Evolutionary conservation across 2,888 invertebrate genomes (phyloP), one percentile per base, ranked within the genome.

Genomic region (Carabus problematicus): DNA sequence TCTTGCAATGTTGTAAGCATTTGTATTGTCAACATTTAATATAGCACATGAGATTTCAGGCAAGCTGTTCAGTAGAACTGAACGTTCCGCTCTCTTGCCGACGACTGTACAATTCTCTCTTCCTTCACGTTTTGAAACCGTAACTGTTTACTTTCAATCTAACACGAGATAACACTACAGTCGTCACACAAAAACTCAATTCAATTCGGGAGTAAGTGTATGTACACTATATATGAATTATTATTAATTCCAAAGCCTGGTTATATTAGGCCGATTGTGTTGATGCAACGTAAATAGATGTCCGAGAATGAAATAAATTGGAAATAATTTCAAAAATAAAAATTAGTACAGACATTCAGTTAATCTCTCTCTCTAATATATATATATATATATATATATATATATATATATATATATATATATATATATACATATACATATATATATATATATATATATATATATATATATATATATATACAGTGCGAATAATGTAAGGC

Each of bases 141-240:
- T 18, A 47, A 42, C 60, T 60, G 60, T 60, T 60, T 60, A 43
- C 60, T 60, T 60, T 60, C 60, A 60, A 60, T 60, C 60, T 60
- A 45, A 47, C 60, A n/a, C 18, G 43, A 60, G 60, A 60, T 42
- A 60, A 18, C 60, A 47, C 60, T 60, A 43, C 60, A 60, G 42
- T 60, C 60, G 60, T 60, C 60, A 60, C 45, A 60, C 60, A 60
- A 60, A 60, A 60, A 60, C 60, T 60, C 45, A 60, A 60, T 60
- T 60, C 45, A 60, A 60, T 60, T 59, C 59, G n/a, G 9, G 42
- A 11, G 9, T 41, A 16, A 11, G 39, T 60, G 60, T 60, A 19
- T 60, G 60, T 60, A n/a, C n/a, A 45, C 42, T 47, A 60, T n/a
- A 40, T 60, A 42, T 60, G 60, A 59, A 59, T 59, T 59, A 59